These are phyloP conservation scores for Aphelenchoides besseyi DNA, from an alignment of 1,140 invertebrate genomes.

Conservation along the genomic window DNA sequence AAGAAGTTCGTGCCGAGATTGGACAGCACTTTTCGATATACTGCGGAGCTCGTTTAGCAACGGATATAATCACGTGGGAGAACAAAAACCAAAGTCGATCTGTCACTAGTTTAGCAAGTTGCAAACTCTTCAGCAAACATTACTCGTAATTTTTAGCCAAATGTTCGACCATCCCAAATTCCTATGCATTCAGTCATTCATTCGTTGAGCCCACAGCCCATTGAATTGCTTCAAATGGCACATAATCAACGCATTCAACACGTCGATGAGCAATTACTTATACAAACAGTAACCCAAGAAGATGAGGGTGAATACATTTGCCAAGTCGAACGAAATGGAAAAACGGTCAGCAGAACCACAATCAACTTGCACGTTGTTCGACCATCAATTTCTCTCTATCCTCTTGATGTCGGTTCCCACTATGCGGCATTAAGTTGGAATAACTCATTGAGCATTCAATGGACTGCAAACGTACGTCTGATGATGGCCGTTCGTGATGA, in stretches of 20 bases:
- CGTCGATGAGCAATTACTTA: slow-evolving; percentile 8
- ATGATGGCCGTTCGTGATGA: slow-evolving; percentile 42
- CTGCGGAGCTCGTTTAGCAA: slow-evolving; percentile 34
- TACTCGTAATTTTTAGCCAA: too few relatives aligned
- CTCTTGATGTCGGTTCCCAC: slow-evolving; percentile 55
- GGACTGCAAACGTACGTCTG: slow-evolving; percentile 32
- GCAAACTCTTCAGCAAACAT: neutral
- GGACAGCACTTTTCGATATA: slow-evolving; percentile 46
- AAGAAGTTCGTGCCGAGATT: slow-evolving; percentile 33
- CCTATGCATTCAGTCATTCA: neutral
- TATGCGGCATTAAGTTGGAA: slow-evolving; percentile 53
- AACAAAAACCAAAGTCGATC: slow-evolving; percentile 22
- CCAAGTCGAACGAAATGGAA: slow-evolving; percentile 26
- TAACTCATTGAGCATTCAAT: slow-evolving; percentile 44
- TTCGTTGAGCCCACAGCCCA: slow-evolving; percentile 15
- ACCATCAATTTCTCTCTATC: slow-evolving; percentile 30
- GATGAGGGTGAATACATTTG: slow-evolving; percentile 46
- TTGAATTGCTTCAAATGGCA: slow-evolving; percentile 20
- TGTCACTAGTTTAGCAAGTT: neutral
- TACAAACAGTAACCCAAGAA: slow-evolving; percentile 35
- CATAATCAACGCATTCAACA: slow-evolving; percentile 19
- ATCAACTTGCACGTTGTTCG: slow-evolving; percentile 30
- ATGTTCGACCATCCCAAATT: neutral
- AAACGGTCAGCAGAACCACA: slow-evolving; percentile 18
- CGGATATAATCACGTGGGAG: slow-evolving; percentile 29